Conservation (phyloP, 2,888 invertebrate genomes). For the Apoderus coryli region DNA sequence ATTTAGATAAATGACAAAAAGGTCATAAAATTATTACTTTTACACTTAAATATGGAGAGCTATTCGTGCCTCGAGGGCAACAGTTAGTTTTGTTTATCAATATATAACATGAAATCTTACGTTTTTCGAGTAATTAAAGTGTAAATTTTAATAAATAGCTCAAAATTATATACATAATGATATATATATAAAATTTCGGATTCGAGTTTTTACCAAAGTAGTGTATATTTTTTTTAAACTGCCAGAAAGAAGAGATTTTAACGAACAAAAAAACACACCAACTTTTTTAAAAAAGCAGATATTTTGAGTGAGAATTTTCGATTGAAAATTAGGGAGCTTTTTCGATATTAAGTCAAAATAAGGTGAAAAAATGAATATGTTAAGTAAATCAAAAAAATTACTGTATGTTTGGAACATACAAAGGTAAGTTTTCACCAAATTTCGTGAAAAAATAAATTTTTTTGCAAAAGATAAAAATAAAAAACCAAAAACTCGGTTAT, state of each 20-base stretch:
- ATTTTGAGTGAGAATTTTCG: slow-evolving; percentile 1
- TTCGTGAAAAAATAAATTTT: slow-evolving; percentile 2
- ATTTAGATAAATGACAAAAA: too few species aligned
- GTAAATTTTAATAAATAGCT: slow-evolving; percentile 2
- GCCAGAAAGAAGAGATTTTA: slow-evolving; percentile 1
- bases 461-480: slow-evolving; percentile 2
- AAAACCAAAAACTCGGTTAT: slow-evolving; percentile 2
- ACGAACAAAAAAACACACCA: slow-evolving; percentile 2
- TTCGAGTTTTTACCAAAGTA: slow-evolving; percentile 1
- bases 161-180: slow-evolving; percentile 1
- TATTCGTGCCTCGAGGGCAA: too few species aligned
- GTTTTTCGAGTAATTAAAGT: slow-evolving; percentile 3
- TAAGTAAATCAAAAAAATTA: slow-evolving; percentile 2
- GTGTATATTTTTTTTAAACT: slow-evolving; percentile 1
- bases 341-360: not conserved
- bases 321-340: slow-evolving; percentile 1
- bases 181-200: not conserved
- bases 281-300: slow-evolving; percentile 1
- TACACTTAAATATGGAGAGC: too few species aligned
- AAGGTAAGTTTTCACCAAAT: slow-evolving; percentile 3
- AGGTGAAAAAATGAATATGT: slow-evolving; percentile 1
- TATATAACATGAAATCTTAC: slow-evolving; percentile 2
- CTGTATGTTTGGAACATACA: not conserved
- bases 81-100: slow-evolving; percentile 2
- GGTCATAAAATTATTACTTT: too few species aligned